Conservation (phyloP, 1,140 invertebrate genomes). For the Hestina assimilis region DNA sequence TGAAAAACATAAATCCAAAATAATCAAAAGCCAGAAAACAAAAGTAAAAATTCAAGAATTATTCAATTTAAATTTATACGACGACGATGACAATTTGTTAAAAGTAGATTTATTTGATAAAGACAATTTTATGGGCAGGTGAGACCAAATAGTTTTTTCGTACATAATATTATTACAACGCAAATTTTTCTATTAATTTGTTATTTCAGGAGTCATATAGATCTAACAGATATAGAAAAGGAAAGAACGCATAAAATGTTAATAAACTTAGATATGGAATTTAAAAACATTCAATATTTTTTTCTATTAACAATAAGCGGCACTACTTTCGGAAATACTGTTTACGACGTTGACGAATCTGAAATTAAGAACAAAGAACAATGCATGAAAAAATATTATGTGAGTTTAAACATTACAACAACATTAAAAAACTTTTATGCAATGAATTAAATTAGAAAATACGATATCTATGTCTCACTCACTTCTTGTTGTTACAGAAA, state of each 20-base stretch:
- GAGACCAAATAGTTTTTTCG: constrained; percentile 10
- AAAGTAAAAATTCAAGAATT: constrained; percentile 60
- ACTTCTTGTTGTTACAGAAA: too few relatives aligned
- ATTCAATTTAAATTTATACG: constrained; percentile 53
- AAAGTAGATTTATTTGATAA: constrained; percentile 55
- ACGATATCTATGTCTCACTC: too few relatives aligned
- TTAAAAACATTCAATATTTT: constrained; percentile 86
- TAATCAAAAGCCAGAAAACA: constrained; percentile 38
- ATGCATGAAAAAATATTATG: constrained; percentile 82
- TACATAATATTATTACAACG: too few relatives aligned
- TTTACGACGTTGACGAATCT: constrained; percentile 88
- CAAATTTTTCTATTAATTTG: neutral
- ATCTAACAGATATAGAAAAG: constrained; percentile 47
- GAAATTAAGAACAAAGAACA: constrained; percentile 1
- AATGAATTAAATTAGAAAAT: too few relatives aligned
- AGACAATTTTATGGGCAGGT: constrained; percentile 58
- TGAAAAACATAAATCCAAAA: constrained; percentile 64
- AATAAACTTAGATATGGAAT: constrained; percentile 40
- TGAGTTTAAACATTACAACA: too few relatives aligned
- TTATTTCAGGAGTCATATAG: constrained; percentile 42
- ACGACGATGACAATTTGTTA: constrained; percentile 57
- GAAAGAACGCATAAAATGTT: constrained; percentile 61
- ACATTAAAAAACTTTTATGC: too few relatives aligned
- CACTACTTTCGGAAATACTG: constrained; percentile 89
- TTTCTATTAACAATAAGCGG: constrained; percentile 95